Percentiles rank a stretch among this genome's conserved stretches.
phyloP scores from a whole-genome alignment of 1,140 invertebrate genomes.

The Aphis craccivora region DNA sequence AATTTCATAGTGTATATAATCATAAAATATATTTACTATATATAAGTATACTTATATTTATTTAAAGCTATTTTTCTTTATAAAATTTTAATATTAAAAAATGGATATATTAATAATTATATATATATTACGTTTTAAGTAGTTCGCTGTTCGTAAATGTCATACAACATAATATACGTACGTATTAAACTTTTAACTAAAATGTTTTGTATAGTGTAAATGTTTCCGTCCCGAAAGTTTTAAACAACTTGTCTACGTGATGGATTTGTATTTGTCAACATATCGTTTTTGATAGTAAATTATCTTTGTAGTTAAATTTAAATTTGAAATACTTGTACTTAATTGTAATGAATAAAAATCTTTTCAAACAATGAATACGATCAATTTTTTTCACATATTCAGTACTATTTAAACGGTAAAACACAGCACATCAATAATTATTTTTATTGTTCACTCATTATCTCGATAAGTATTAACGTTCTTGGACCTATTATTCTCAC shows the following conservation, averaged over 20 bases:
- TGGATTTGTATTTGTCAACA: slow-evolving; percentile 45
- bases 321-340: slow-evolving; percentile 19
- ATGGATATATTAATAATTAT: slow-evolving; percentile 4
- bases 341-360: slow-evolving; percentile 47
- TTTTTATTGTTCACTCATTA: not conserved
- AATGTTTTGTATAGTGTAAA: slow-evolving; percentile 40
- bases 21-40: not conserved
- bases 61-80: not conserved
- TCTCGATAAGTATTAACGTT: not conserved
- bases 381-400: not conserved
- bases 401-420: slow-evolving; percentile 22
- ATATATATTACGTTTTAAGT: not conserved
- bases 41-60: not conserved
- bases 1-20: not conserved
- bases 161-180: not conserved
- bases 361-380: slow-evolving; percentile 32
- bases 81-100: not conserved
- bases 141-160: not conserved
- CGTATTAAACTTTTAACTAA: not conserved
- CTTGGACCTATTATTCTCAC: not conserved
- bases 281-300: slow-evolving; percentile 58
- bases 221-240: slow-evolving; percentile 49
- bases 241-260: slow-evolving; percentile 25
- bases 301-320: slow-evolving; percentile 27
- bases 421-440: not conserved